These are phyloP conservation scores for Mus musculus DNA, from an alignment of 2,113 vertebrate genomes.

Conservation along the genomic window DNA sequence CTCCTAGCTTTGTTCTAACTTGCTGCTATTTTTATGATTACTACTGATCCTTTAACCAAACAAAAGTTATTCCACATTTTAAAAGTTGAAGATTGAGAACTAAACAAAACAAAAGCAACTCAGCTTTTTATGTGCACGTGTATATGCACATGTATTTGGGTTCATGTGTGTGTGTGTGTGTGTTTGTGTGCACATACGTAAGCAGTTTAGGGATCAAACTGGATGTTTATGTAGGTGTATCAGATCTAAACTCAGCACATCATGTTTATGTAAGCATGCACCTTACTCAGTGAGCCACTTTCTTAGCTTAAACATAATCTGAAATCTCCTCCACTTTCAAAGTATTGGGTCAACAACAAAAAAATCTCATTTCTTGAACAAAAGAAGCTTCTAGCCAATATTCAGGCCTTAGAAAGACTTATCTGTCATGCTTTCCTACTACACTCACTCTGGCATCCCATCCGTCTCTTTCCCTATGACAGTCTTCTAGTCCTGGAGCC, in stretches of 20 bases:
- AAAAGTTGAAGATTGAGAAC: neutral
- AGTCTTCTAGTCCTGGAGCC: too few species aligned
- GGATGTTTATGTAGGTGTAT: neutral
- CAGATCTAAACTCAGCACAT: neutral
- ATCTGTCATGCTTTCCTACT: neutral
- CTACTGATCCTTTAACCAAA: neutral
- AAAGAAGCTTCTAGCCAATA: neutral
- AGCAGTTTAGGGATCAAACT: too few species aligned
- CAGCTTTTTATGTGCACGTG: neutral
- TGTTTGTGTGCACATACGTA: neutral
- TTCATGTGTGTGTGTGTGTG: fast-evolving
- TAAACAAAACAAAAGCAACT: neutral
- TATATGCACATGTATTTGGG: neutral
- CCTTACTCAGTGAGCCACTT: neutral
- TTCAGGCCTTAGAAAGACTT: neutral
- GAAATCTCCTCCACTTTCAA: neutral
- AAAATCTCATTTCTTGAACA: neutral
- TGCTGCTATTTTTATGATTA: neutral
- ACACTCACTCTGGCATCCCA: neutral
- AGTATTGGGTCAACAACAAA: neutral
- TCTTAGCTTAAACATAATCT: neutral
- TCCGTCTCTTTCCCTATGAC: neutral
- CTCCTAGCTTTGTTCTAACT: neutral
- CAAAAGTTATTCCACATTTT: neutral
- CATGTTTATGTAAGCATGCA: neutral